Base-by-base conservation (phyloP, 1,140 invertebrate genomes). In the Cydia pomonella region DNA sequence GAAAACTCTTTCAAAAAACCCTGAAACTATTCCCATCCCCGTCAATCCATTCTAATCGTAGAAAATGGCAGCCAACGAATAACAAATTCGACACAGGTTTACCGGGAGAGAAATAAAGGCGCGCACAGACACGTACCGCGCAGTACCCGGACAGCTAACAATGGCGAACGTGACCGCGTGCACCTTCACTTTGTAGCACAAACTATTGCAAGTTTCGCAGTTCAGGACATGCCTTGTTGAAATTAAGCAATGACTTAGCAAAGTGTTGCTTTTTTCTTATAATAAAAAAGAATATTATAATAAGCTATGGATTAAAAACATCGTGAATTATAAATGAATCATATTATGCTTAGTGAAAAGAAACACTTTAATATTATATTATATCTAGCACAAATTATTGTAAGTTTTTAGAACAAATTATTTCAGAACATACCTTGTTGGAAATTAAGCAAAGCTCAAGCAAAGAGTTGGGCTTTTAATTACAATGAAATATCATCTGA, bases 41-140 rank as follows among this genome's bases (percentile, higher is more conserved):
- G 64, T 69, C 64, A 69, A 69, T 69, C 64, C 64, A 69, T 69
- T 38, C 64, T 41, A 69, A 69, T 69, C 64, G 16, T 18, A 69
- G 64, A 69, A 69, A 69, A 69, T 69, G 64, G 64, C 33, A 23
- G 63, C 16, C 64, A n/a, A 69, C 64, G 64, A 69, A 69, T 69
- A 69, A 69, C 29, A 69, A 69, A 69, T 69, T 69, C 64, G 64
- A 9, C 29, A 21, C 64, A 69, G 64, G 64, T 69, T 38, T 18
- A n/a, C 64, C 25, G 9, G 9, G 47, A 18, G 27, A 64, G 64
- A 69, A 69, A 69, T 69, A 69, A 69, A 69, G 64, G 64, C 64
- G 27, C 33, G 64, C 64, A 38, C 64, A 69, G 27, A 69, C 53
- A 59, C 53, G 53, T 59, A 29, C 63, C 25, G 27, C 63, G 63